Conservation (phyloP, 2,797 vertebrate species). For the Sebastolobus altivelis region DNA sequence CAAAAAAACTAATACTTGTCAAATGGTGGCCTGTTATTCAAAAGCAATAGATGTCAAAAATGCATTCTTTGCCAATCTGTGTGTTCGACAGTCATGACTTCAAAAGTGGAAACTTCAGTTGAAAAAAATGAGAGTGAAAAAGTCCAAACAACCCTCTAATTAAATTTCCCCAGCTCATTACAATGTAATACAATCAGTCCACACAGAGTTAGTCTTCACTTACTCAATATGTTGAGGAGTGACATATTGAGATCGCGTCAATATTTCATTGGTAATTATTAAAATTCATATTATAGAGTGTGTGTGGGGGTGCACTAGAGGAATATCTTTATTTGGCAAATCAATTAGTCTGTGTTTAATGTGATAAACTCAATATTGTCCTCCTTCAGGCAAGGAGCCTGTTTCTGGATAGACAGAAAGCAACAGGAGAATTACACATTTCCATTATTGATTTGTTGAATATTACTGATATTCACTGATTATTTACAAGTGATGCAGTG, state of each 20-base stretch:
- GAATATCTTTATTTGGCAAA: constrained; percentile 51
- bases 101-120: constrained; percentile 5
- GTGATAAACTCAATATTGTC: constrained; percentile 27
- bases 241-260: constrained; percentile 66
- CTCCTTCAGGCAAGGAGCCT: background rate
- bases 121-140: constrained; percentile 6
- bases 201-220: constrained; percentile 34
- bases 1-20: background rate
- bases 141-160: constrained; percentile 13
- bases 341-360: constrained; percentile 54
- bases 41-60: background rate
- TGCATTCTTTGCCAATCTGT: background rate
- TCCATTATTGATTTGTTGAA: background rate
- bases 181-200: constrained; percentile 22
- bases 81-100: background rate
- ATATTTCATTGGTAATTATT: constrained; percentile 63
- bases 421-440: constrained; percentile 10
- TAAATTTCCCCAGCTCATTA: constrained; percentile 29
- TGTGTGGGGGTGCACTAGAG: background rate
- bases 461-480: background rate
- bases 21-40: background rate
- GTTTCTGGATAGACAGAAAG: background rate
- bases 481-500: background rate
- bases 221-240: constrained; percentile 36
- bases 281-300: constrained; percentile 50